Conservation (phyloP, 2,888 invertebrate genomes). For the Dioctria rufipes region DNA sequence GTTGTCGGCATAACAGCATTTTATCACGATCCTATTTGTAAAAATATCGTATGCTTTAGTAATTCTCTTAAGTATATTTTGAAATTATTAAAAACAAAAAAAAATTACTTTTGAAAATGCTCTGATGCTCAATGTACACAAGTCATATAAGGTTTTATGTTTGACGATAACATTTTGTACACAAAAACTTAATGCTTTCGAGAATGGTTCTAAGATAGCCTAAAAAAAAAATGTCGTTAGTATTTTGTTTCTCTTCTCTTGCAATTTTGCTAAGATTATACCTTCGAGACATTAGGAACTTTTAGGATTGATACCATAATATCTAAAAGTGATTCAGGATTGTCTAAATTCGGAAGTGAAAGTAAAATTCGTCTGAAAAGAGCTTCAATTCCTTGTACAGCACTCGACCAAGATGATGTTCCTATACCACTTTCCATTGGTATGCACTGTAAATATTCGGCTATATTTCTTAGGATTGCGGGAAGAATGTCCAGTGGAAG, state of each 20-base stretch:
- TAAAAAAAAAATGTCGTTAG: constrained; percentile 66
- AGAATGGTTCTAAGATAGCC: constrained; percentile 94
- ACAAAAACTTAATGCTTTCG: constrained; percentile 93
- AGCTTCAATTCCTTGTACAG: constrained; percentile 89
- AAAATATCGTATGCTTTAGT: background rate
- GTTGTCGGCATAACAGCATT: constrained; percentile 89
- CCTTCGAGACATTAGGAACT: constrained; percentile 80
- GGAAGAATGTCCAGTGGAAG: constrained; percentile 81
- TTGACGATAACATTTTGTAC: constrained; percentile 90
- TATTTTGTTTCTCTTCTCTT: too few species aligned
- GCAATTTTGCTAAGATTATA: too few species aligned
- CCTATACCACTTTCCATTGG: constrained; percentile 85
- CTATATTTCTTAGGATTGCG: constrained; percentile 90
- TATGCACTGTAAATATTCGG: constrained; percentile 93
- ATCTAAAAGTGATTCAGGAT: constrained; percentile 79
- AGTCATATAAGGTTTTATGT: constrained; percentile 84
- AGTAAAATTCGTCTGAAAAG: constrained; percentile 86
- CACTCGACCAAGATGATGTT: constrained; percentile 83
- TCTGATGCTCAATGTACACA: constrained; percentile 91
- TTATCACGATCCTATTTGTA: constrained; percentile 86
- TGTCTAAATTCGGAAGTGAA: constrained; percentile 79
- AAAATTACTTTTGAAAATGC: constrained; percentile 81
- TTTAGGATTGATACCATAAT: constrained; percentile 86
- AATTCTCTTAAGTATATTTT: background rate
- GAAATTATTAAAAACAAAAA: background rate